A percentile compares a stretch with the other conserved stretches of the same genome.
Conservation (phyloP, 2,113 vertebrate species). For the Meles meles region DNA sequence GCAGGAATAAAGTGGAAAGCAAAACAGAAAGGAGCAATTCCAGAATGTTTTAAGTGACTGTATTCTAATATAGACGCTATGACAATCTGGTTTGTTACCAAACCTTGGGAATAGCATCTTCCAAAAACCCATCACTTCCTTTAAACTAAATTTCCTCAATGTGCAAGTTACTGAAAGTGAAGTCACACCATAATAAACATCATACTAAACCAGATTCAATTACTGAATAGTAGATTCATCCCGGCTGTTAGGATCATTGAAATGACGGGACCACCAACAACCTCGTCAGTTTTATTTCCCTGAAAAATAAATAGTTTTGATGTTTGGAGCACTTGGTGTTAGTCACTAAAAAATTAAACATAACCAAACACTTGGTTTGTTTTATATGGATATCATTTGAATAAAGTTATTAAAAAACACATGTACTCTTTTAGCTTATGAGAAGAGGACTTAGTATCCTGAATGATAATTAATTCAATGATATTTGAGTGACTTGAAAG, state of each 20-base stretch:
- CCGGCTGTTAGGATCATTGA: neutral
- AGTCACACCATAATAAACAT: conserved; percentile 36
- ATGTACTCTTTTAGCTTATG: conserved; percentile 5
- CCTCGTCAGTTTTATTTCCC: neutral
- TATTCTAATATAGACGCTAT: neutral
- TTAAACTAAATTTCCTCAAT: neutral
- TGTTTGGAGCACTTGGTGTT: neutral
- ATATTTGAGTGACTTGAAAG: neutral
- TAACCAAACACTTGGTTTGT: conserved; percentile 15
- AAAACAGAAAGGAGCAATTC: neutral
- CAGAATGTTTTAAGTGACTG: neutral
- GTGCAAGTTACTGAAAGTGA: conserved; percentile 27
- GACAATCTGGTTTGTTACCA: neutral
- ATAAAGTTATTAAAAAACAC: conserved; percentile 17
- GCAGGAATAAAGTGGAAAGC: neutral
- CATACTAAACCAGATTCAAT: neutral
- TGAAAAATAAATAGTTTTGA: conserved; percentile 41
- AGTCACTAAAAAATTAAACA: neutral
- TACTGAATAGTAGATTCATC: neutral
- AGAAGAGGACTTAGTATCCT: neutral
- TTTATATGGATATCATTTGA: conserved; percentile 20
- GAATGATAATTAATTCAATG: conserved; percentile 21
- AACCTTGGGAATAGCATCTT: neutral
- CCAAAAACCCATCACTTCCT: neutral
- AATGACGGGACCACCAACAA: neutral